Percentiles rank a stretch among this genome's conserved stretches.
phyloP scores from a whole-genome alignment of 1,140 invertebrate genomes.

The Nixonia krombeini region DNA sequence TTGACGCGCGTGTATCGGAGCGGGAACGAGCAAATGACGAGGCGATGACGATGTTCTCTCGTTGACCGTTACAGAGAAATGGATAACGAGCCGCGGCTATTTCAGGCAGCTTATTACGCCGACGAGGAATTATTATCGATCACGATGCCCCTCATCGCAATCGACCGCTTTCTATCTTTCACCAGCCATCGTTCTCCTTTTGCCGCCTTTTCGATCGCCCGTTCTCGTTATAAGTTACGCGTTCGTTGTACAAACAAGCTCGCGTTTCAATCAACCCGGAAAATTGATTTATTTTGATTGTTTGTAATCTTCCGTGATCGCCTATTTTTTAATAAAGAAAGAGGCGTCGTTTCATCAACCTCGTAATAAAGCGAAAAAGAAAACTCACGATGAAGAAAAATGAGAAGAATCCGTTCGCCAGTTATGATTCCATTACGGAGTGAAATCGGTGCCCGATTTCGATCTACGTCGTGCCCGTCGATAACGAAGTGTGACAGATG shows the following conservation, averaged over 20 bases:
- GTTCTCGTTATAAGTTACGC: background rate
- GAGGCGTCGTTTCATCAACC: conserved; percentile 3
- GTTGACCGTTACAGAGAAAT: conserved; percentile 34
- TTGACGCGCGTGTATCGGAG: conserved; percentile 20
- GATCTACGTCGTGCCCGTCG: background rate
- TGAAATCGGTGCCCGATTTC: background rate
- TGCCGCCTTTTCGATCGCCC: conserved; percentile 5
- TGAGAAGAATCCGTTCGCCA: too few species aligned
- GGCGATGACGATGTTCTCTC: conserved; percentile 43
- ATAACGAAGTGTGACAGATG: conserved; percentile 30
- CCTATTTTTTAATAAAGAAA: too few species aligned
- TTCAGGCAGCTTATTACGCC: conserved; percentile 29
- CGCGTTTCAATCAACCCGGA: too few species aligned
- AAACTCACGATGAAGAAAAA: background rate
- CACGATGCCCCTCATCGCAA: conserved; percentile 38
- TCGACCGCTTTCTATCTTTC: conserved; percentile 34
- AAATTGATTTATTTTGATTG: too few species aligned
- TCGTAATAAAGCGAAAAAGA: too few species aligned
- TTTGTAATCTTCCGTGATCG: too few species aligned
- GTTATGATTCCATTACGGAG: too few species aligned
- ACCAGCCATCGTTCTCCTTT: conserved; percentile 13
- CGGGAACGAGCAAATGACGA: conserved; percentile 41
- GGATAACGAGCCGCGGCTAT: conserved; percentile 36
- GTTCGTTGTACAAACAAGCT: too few species aligned
- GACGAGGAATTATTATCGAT: conserved; percentile 39